These are phyloP conservation scores for Ferrisia virgata DNA, from an alignment of 2,888 invertebrate species.

Conservation along the genomic window DNA sequence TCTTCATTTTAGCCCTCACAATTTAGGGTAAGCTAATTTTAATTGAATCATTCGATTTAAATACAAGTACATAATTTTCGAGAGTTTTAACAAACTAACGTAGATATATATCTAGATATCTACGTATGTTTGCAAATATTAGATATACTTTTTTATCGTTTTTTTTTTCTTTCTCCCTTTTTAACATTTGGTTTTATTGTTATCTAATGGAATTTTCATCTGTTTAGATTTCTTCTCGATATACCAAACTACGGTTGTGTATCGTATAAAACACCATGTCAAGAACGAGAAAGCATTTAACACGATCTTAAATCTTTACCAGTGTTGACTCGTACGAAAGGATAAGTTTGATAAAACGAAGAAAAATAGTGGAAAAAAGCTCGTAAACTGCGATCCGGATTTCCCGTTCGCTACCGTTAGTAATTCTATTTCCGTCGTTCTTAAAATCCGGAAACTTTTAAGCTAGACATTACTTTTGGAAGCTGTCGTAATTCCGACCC, in stretches of 20 bases:
- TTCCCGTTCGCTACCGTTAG: constrained; percentile 40
- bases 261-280: not conserved
- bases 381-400: constrained; percentile 41
- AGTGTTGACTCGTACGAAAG: not conserved
- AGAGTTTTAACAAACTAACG: not conserved
- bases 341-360: constrained; percentile 18
- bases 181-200: not conserved
- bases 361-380: constrained; percentile 36
- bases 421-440: constrained; percentile 45
- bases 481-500: constrained; percentile 45
- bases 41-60: constrained; percentile 36
- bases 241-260: not conserved
- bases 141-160: not conserved
- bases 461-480: constrained; percentile 37
- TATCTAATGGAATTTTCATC: not conserved
- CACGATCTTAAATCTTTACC: not conserved
- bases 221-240: not conserved
- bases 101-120: not conserved
- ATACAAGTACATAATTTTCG: not conserved
- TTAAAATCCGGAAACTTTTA: constrained; percentile 46
- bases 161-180: not conserved
- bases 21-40: constrained; percentile 35
- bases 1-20: constrained; percentile 13
- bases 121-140: not conserved
- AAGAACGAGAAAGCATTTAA: not conserved